Evolutionary conservation across 2,888 invertebrate genomes (phyloP).

Genomic region (Agonum fuliginosum): DNA sequence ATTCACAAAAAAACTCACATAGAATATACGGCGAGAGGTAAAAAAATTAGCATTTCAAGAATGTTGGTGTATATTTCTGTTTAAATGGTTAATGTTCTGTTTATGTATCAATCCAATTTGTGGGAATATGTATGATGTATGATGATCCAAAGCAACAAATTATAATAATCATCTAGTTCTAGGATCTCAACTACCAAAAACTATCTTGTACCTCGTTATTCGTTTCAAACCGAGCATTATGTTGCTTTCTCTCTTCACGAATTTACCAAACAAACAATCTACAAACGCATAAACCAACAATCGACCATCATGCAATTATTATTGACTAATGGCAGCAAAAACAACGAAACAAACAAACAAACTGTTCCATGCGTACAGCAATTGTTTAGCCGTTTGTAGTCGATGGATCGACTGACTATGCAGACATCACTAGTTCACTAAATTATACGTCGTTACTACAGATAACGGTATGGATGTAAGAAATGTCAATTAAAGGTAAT

Average conservation of each 20-base stretch:
- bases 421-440: constrained; percentile 27
- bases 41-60: too few relatives aligned
- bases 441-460: constrained; percentile 47
- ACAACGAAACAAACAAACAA: background rate
- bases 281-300: background rate
- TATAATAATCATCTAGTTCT: too few relatives aligned
- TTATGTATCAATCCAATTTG: too few relatives aligned
- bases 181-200: too few relatives aligned
- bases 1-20: too few relatives aligned
- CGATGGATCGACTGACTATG: constrained; percentile 20
- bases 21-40: too few relatives aligned
- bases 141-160: too few relatives aligned
- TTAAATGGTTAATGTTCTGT: too few relatives aligned
- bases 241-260: background rate
- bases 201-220: too few relatives aligned
- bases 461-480: constrained; percentile 52
- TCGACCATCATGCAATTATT: constrained; percentile 1
- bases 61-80: too few relatives aligned
- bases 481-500: constrained; percentile 53
- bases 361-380: background rate
- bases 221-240: too few relatives aligned
- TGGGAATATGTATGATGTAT: too few relatives aligned
- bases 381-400: background rate
- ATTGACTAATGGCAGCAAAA: constrained; percentile 17
- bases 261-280: background rate